These are phyloP conservation scores for Callopanchax toddi DNA, from an alignment of 2,113 vertebrate species.

Conservation along the genomic window DNA sequence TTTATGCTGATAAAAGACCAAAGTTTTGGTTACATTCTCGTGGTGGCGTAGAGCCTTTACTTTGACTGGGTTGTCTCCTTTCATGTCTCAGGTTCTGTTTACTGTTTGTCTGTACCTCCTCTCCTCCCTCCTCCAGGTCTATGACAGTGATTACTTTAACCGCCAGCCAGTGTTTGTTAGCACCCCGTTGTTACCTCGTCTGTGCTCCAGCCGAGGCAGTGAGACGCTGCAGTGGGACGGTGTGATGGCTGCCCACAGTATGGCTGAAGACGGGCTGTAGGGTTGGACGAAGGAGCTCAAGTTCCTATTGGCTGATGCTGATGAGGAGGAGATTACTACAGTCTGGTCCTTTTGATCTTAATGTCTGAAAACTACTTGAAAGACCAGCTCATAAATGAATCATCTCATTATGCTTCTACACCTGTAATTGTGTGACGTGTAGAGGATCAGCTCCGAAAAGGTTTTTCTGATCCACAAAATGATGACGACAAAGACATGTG, in stretches of 20 bases:
- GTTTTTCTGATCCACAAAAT: too few relatives aligned
- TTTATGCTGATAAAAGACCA: background rate
- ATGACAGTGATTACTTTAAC: conserved; percentile 65
- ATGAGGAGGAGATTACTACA: conserved; percentile 21
- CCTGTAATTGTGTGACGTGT: too few relatives aligned
- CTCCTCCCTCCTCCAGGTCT: conserved; percentile 40
- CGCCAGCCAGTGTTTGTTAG: conserved; percentile 58
- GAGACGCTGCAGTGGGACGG: background rate
- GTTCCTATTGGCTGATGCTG: conserved; percentile 14
- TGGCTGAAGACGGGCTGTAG: background rate
- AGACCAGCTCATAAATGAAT: too few relatives aligned
- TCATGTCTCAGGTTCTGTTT: conserved; percentile 10
- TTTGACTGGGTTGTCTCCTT: background rate
- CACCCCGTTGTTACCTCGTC: conserved; percentile 63
- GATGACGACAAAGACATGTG: too few relatives aligned
- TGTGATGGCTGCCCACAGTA: background rate
- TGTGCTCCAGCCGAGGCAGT: conserved; percentile 23
- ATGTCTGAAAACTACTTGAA: too few relatives aligned
- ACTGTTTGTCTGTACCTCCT: conserved; percentile 23
- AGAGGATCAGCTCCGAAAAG: too few relatives aligned
- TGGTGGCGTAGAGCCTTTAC: background rate
- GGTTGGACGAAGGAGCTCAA: conserved; percentile 1
- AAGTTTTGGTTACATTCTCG: background rate
- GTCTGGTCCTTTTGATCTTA: conserved; percentile 28
- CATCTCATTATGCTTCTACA: too few relatives aligned